Percentiles rank a stretch among this genome's conserved stretches.
Evolutionary conservation across 2,888 invertebrate species (phyloP).

Genomic region (Stegophylla sp.): DNA sequence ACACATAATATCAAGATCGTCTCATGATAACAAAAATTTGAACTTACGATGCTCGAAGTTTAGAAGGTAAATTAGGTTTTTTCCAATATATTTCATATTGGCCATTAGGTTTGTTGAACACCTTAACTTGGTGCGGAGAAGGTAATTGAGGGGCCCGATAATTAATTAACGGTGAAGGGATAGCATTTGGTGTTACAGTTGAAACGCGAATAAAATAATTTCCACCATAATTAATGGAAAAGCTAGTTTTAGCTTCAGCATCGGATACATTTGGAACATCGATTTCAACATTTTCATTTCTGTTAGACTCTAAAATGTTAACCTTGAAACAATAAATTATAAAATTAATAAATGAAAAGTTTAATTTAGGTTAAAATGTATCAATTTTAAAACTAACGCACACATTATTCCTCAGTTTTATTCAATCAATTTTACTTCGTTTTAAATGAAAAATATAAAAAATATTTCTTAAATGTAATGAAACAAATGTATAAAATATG

Average conservation of each 20-base stretch:
- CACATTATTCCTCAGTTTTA: too few species aligned
- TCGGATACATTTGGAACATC: conserved; percentile 67
- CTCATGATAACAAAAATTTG: neutral
- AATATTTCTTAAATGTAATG: too few species aligned
- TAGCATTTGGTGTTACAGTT: conserved; percentile 66
- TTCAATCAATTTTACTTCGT: too few species aligned
- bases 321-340: conserved; percentile 28
- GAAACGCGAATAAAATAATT: conserved; percentile 68
- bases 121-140: conserved; percentile 72
- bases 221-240: conserved; percentile 66
- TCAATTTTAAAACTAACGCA: too few species aligned
- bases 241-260: conserved; percentile 63
- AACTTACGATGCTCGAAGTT: conserved; percentile 62
- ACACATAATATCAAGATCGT: neutral
- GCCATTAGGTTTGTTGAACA: conserved; percentile 70
- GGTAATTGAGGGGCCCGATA: conserved; percentile 70
- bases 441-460: too few species aligned
- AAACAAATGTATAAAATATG: too few species aligned
- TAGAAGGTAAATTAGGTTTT: conserved; percentile 66
- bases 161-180: conserved; percentile 67
- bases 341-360: neutral
- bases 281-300: conserved; percentile 64
- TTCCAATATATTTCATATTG: conserved; percentile 75
- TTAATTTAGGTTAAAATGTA: too few species aligned
- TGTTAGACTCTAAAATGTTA: conserved; percentile 42